Evolutionary conservation across 2,797 vertebrate genomes (phyloP).

Genomic region (Characodon lateralis): DNA sequence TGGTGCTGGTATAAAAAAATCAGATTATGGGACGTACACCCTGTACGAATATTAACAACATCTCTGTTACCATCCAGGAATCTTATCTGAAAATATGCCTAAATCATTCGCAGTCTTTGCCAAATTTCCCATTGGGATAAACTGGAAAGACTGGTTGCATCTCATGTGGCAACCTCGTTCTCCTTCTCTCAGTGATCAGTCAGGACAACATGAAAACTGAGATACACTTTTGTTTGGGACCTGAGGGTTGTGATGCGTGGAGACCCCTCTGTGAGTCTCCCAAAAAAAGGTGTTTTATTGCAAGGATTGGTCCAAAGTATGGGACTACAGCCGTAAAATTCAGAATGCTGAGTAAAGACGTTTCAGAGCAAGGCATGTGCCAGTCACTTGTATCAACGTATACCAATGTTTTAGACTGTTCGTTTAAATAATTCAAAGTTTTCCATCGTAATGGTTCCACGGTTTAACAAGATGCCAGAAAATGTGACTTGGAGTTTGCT

Average conservation of each 20-base stretch:
- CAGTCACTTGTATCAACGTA: neutral
- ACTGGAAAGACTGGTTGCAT: slow-evolving; percentile 70
- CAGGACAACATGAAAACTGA: slow-evolving; percentile 72
- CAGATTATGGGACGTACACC: neutral
- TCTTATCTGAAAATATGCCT: slow-evolving; percentile 16
- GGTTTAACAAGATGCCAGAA: too few relatives aligned
- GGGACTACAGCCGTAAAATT: neutral
- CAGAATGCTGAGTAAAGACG: too few relatives aligned
- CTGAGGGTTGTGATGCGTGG: slow-evolving; percentile 52
- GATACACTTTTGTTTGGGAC: slow-evolving; percentile 70
- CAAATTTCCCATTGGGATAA: slow-evolving; percentile 45
- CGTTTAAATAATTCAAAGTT: neutral
- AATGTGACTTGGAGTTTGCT: too few relatives aligned
- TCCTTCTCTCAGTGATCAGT: slow-evolving; percentile 62
- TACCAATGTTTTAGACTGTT: neutral
- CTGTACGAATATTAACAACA: neutral
- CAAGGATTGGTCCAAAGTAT: slow-evolving; percentile 30
- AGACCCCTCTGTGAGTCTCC: slow-evolving; percentile 63
- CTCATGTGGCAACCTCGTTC: slow-evolving; percentile 38
- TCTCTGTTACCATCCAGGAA: neutral
- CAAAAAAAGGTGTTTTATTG: slow-evolving; percentile 58
- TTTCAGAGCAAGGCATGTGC: neutral
- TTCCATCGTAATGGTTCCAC: too few relatives aligned
- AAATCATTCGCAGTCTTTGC: slow-evolving; percentile 7
- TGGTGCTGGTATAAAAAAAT: slow-evolving; percentile 15